Conservation (phyloP, 2,113 vertebrate species). For the Vombatus ursinus region DNA sequence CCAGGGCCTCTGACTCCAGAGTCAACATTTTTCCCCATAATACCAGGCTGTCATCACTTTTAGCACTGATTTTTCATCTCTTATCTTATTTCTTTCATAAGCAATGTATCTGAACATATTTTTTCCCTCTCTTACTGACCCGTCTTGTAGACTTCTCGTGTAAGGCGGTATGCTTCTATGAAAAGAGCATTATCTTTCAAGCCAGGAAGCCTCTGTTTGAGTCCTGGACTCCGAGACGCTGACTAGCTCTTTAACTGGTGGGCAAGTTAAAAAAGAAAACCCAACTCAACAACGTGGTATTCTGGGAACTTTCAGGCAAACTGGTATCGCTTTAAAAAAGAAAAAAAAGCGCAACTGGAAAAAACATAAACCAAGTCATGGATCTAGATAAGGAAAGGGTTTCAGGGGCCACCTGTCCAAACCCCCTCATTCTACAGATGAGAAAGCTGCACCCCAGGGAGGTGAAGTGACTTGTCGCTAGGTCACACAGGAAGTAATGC, state of each 20-base stretch:
- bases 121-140: not conserved
- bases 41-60: not conserved
- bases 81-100: not conserved
- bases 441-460: not conserved
- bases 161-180: not conserved
- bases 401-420: not conserved
- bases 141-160: not conserved
- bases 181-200: not conserved
- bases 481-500: not conserved
- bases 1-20: not conserved
- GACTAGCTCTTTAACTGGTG: not conserved
- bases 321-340: slow-evolving; percentile 36
- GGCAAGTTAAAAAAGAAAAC: not conserved
- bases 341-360: not conserved
- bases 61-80: not conserved
- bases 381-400: not conserved
- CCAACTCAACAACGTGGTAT: slow-evolving; percentile 3
- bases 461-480: not conserved
- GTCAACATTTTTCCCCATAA: not conserved
- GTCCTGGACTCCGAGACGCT: not conserved
- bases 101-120: not conserved
- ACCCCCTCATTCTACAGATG: not conserved
- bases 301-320: slow-evolving; percentile 29
- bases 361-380: not conserved
- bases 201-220: not conserved